These are phyloP conservation scores for Platysternon megacephalum DNA, from an alignment of 2,113 vertebrate genomes.

Conservation along the genomic window DNA sequence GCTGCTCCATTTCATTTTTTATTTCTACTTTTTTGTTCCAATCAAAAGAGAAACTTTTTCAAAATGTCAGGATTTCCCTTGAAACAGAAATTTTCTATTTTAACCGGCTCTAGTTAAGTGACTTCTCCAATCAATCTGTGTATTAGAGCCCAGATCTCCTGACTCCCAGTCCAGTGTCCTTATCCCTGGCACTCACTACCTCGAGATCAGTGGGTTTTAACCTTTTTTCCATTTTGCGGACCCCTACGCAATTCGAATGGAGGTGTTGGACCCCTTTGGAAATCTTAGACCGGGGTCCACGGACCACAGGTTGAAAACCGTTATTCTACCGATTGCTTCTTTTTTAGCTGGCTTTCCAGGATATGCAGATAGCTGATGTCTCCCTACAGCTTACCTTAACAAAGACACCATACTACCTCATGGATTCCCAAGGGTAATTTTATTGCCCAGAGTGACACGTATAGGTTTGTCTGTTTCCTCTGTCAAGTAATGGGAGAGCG, in stretches of 20 bases:
- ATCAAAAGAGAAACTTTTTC: too few species aligned
- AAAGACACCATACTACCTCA: not conserved
- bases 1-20: too few species aligned
- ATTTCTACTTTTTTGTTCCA: too few species aligned
- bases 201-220: not conserved
- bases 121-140: not conserved
- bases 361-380: not conserved
- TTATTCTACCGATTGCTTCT: too few species aligned
- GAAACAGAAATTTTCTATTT: too few species aligned
- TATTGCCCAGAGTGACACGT: not conserved
- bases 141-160: rapidly evolving
- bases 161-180: not conserved
- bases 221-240: too few species aligned
- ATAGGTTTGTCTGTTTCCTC: not conserved
- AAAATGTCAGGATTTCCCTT: too few species aligned
- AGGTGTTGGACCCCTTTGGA: too few species aligned
- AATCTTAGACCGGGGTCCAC: too few species aligned
- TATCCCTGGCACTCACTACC: rapidly evolving
- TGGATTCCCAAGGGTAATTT: not conserved
- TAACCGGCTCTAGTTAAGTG: not conserved
- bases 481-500: not conserved
- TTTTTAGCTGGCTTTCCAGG: not conserved
- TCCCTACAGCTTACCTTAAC: too few species aligned
- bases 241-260: too few species aligned
- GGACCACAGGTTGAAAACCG: too few species aligned